Percentiles rank a stretch among this genome's conserved stretches.
Evolutionary conservation across 2,113 vertebrate genomes (phyloP).

Genomic region (Clarias magur): DNA sequence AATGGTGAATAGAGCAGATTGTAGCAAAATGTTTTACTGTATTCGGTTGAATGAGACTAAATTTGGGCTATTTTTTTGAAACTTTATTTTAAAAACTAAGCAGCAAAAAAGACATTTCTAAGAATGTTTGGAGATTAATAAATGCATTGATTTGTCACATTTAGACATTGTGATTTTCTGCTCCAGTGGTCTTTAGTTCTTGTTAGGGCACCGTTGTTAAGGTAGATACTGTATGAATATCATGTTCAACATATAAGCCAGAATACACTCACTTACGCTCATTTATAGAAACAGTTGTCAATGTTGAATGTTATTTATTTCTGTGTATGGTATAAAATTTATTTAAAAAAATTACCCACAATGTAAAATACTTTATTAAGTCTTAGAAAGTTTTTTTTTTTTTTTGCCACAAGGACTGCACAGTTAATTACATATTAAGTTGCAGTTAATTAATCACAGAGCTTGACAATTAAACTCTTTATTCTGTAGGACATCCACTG

Average conservation of each 20-base stretch:
- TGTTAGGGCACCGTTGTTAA: neutral
- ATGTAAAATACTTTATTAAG: neutral
- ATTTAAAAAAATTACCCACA: neutral
- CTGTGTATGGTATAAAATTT: neutral
- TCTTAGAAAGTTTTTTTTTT: neutral
- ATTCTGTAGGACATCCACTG: neutral
- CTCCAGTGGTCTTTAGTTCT: neutral
- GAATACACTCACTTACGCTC: no score
- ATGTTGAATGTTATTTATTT: neutral
- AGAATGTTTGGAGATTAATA: neutral
- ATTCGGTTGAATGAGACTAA: neutral
- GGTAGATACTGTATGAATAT: neutral
- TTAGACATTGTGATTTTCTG: neutral
- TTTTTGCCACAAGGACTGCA: neutral
- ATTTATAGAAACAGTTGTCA: no score
- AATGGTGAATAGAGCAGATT: neutral
- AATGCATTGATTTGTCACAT: neutral
- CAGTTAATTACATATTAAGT: conserved; percentile 15
- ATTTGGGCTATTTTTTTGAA: neutral
- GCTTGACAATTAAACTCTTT: neutral
- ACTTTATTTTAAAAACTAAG: neutral
- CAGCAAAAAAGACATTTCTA: neutral
- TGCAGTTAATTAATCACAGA: conserved; percentile 18
- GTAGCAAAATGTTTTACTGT: neutral
- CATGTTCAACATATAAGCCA: neutral